These are phyloP conservation scores for Drosophila aldrichi DNA, from an alignment of 2,888 invertebrate genomes.

Conservation along the genomic window DNA sequence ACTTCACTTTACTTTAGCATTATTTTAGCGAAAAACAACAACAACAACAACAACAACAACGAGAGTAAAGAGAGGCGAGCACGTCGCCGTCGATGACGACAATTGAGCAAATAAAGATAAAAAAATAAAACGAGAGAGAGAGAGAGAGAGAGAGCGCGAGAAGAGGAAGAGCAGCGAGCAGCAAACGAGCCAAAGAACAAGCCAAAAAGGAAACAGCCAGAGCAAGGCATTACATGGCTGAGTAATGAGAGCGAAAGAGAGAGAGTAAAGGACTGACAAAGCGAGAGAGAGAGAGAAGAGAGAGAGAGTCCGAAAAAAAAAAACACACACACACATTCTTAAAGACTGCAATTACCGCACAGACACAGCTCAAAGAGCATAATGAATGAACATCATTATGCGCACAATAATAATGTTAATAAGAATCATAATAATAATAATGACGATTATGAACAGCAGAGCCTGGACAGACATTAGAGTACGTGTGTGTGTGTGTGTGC, in stretches of 20 bases:
- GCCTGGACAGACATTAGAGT: conserved; percentile 14
- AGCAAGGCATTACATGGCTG: conserved; percentile 28
- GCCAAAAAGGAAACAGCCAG: conserved; percentile 31
- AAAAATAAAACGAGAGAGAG: conserved; percentile 28
- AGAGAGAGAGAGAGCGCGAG: neutral
- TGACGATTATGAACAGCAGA: conserved; percentile 23
- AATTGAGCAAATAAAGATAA: conserved; percentile 74
- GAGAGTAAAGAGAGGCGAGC: conserved; percentile 30
- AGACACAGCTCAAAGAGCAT: conserved; percentile 37
- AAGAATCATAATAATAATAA: conserved; percentile 26
- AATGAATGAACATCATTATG: conserved; percentile 11
- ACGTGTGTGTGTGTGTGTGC: conserved; percentile 11
- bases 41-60: conserved; percentile 13
- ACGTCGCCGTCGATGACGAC: conserved; percentile 68
- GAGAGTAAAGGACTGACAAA: conserved; percentile 14
- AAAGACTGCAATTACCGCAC: conserved; percentile 78
- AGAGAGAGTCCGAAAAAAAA: conserved; percentile 38
- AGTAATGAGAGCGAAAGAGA: conserved; percentile 1
- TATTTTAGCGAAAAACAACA: conserved; percentile 73
- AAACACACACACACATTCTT: conserved; percentile 75
- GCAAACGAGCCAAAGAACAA: conserved; percentile 28
- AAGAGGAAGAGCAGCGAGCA: conserved; percentile 8
- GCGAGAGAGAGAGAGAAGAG: neutral
- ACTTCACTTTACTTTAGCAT: conserved; percentile 77
- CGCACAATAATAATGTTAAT: conserved; percentile 25